Evolutionary conservation across 2,888 invertebrate species (phyloP), one percentile per base, ranked within the genome.

Genomic region (Melitaea athalia): DNA sequence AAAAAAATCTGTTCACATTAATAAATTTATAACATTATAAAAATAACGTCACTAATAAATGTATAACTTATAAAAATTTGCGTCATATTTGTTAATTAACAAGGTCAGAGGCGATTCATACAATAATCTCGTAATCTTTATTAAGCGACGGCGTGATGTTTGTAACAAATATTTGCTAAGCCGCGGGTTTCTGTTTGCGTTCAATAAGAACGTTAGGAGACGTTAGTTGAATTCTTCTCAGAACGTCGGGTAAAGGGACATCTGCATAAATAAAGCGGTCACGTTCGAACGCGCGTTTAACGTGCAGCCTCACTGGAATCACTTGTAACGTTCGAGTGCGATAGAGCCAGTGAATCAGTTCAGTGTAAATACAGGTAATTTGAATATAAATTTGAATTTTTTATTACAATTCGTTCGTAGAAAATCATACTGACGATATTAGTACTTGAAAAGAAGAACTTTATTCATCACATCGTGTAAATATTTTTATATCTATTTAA

Each of bases 231-330:
- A 89, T 88, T 87, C 85, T 86, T 86, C 82, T 76, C 75, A 76
- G 78, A 74, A 74, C 64, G 78, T 72, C 71, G 74, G 70, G 75
- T 68, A 72, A 74, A 75, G 74, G 73, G 72, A 83, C 85, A 91
- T 91, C 87, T 90, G 91, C 91, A 91, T 91, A 90, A 89, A 89
- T 88, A 87, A 89, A 86, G 84, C 86, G 85, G 89, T 89, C 91
- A 91, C 89, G 91, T 90, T 78, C 81, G 78, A 79, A 80, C 79
- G 81, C 79, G 83, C 82, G 84, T 85, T 88, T 87, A 84, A 87
- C 85, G 85, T 85, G 84, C 84, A 84, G 84, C 82, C 81, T 80
- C 78, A 80, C 79, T 78, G 68, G 63, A 49, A 31, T 53, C 31
- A 31, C 53, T 62, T 68, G 68, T 53, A 62, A 66, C 57, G 67